Evolutionary conservation across 1,140 invertebrate species (phyloP).

Genomic region (Hyles euphorbiae): DNA sequence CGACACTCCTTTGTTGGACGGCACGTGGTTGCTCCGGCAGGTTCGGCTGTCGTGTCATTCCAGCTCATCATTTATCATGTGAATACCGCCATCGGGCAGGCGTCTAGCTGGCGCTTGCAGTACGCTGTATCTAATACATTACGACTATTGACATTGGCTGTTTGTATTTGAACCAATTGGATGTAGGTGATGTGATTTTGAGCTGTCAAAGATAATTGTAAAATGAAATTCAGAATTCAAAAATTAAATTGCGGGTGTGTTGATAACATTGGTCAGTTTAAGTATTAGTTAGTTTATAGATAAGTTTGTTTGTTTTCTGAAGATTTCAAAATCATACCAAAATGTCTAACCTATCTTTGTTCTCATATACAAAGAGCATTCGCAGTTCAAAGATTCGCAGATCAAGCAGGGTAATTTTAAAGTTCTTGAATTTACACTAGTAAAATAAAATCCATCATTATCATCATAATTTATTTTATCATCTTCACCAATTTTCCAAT

Average conservation of each 20-base stretch:
- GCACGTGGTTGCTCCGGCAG: constrained; percentile 62
- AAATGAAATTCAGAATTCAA: too few relatives aligned
- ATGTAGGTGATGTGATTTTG: not conserved
- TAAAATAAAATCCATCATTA: constrained; percentile 47
- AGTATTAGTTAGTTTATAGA: too few relatives aligned
- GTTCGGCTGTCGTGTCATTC: constrained; percentile 67
- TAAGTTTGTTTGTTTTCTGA: too few relatives aligned
- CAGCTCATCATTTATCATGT: constrained; percentile 64
- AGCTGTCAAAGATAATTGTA: too few relatives aligned
- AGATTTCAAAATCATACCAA: too few relatives aligned
- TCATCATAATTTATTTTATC: constrained; percentile 73
- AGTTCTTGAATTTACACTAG: too few relatives aligned
- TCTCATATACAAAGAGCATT: too few relatives aligned
- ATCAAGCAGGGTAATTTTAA: too few relatives aligned
- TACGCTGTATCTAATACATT: not conserved
- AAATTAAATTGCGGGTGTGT: too few relatives aligned
- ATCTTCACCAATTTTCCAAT: constrained; percentile 71
- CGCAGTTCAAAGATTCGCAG: too few relatives aligned
- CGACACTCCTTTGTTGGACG: constrained; percentile 63
- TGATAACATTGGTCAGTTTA: too few relatives aligned
- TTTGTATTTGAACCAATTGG: constrained; percentile 2
- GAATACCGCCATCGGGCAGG: constrained; percentile 58
- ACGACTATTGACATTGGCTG: constrained; percentile 11
- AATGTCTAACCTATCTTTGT: too few relatives aligned
- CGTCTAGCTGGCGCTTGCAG: constrained; percentile 56